phyloP scores from a whole-genome alignment of 2,797 vertebrate genomes.

The Melanotaenia parkinsoni region DNA sequence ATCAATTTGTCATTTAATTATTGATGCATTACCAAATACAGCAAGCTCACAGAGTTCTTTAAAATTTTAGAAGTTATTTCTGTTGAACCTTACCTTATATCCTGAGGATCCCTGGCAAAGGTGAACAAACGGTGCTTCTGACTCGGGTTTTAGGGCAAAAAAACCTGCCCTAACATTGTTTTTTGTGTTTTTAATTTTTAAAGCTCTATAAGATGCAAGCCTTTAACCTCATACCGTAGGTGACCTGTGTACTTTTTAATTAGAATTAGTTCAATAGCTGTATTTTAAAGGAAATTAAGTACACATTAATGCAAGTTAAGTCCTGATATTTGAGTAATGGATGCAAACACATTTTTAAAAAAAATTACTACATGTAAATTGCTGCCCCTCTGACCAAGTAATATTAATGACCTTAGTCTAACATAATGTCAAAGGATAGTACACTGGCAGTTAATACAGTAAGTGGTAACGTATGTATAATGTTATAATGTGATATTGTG shows the following conservation, averaged over 20 bases:
- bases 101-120: not conserved
- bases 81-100: not conserved
- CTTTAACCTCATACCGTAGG: not conserved
- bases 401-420: not conserved
- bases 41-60: constrained; percentile 14
- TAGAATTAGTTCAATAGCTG: not conserved
- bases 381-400: too few species aligned
- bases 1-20: constrained; percentile 52
- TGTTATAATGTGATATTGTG: not conserved
- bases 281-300: not conserved
- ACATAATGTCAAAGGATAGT: not conserved
- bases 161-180: not conserved
- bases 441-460: not conserved
- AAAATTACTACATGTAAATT: too few species aligned
- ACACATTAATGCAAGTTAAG: not conserved
- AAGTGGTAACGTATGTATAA: not conserved
- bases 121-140: not conserved
- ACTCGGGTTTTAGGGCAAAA: not conserved
- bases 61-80: constrained; percentile 29
- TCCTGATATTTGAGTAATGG: not conserved
- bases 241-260: not conserved
- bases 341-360: not conserved
- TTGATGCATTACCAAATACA: constrained; percentile 26
- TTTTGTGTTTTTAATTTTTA: not conserved
- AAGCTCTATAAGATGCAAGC: not conserved